Conservation (phyloP, 2,797 vertebrate species). For the Carduelis carduelis region DNA sequence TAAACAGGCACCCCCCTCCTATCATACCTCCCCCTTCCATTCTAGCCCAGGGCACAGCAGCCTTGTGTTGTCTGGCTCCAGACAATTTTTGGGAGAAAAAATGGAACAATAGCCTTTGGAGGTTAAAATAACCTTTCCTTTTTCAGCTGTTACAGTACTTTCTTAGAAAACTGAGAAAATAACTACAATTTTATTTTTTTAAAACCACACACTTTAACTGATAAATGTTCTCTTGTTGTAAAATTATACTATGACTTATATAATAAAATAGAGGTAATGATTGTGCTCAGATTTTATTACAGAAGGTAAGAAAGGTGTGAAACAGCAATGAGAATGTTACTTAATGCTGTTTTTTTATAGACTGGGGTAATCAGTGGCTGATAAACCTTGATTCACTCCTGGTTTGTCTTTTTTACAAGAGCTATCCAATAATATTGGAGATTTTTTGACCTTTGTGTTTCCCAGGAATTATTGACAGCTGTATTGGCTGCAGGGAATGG, state of each 20-base stretch:
- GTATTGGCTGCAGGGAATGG: neutral
- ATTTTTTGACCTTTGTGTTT: neutral
- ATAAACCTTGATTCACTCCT: neutral
- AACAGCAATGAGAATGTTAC: neutral
- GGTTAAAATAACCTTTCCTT: conserved; percentile 37
- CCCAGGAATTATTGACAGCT: neutral
- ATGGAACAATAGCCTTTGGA: conserved; percentile 32
- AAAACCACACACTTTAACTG: neutral
- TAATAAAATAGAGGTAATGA: neutral
- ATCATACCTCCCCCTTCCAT: neutral
- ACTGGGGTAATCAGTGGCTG: neutral
- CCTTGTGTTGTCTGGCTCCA: conserved; percentile 50
- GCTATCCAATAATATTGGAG: neutral
- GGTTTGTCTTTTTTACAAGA: neutral
- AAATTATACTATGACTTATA: neutral
- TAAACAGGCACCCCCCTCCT: conserved; percentile 76
- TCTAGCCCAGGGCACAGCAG: conserved; percentile 56
- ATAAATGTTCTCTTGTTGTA: neutral
- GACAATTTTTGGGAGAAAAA: conserved; percentile 1
- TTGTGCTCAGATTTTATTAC: neutral
- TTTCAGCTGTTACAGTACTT: conserved; percentile 21
- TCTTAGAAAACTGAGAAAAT: conserved; percentile 14
- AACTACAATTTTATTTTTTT: neutral
- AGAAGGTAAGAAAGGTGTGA: neutral
- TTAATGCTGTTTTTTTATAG: neutral